phyloP scores from a whole-genome alignment of 2,113 vertebrate species.

The Noturus placidus region DNA sequence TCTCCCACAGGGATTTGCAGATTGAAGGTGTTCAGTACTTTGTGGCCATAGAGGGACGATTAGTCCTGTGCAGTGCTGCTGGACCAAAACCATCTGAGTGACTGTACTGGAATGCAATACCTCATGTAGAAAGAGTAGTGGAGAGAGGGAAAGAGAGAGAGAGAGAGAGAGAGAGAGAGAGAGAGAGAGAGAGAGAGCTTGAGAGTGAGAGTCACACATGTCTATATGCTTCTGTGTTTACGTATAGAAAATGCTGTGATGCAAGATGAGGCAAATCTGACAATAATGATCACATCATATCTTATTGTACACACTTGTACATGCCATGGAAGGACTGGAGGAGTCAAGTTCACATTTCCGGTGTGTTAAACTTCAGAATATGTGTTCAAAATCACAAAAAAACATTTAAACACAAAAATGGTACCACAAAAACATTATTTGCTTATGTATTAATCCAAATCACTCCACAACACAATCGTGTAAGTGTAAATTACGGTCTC shows the following conservation, averaged over 20 bases:
- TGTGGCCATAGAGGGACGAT: slow-evolving; percentile 33
- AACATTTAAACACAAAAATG: neutral
- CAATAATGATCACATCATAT: neutral
- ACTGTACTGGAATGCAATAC: slow-evolving; percentile 27
- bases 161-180: neutral
- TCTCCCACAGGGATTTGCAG: slow-evolving; percentile 43
- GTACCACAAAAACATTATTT: neutral
- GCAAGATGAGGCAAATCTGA: neutral
- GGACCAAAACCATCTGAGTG: slow-evolving; percentile 23
- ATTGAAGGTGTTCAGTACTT: slow-evolving; percentile 23
- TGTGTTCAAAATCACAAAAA: neutral
- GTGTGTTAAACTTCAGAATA: neutral
- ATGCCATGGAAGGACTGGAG: neutral
- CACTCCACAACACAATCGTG: neutral
- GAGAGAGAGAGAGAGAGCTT: too few relatives aligned
- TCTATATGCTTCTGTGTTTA: neutral
- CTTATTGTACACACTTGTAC: neutral
- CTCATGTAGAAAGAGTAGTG: slow-evolving; percentile 7
- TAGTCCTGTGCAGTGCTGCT: slow-evolving; percentile 17
- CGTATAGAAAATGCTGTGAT: neutral
- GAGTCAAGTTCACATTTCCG: neutral
- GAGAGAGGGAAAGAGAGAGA: neutral
- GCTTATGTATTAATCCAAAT: neutral
- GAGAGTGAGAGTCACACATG: neutral
- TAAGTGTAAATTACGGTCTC: neutral